Evolutionary conservation across 2,888 invertebrate species (phyloP).

Genomic region (Chaitophorus viminalis): DNA sequence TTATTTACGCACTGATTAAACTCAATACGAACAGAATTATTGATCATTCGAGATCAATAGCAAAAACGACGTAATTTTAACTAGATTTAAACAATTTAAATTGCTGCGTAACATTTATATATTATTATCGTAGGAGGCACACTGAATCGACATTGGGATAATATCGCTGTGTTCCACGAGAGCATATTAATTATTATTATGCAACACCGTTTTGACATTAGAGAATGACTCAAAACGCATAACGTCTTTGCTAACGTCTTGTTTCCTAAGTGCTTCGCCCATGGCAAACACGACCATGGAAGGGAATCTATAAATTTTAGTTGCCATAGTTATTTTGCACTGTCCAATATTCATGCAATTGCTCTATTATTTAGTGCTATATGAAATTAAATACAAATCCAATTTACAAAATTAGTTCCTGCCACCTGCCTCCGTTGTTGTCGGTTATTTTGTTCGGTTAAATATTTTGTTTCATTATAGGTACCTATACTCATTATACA

Average conservation of each 20-base stretch:
- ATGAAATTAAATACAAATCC: too few species aligned
- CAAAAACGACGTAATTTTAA: background rate
- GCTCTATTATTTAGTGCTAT: too few species aligned
- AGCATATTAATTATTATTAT: constrained; percentile 7
- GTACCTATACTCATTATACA: too few species aligned
- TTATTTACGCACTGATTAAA: too few species aligned
- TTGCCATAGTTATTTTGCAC: background rate
- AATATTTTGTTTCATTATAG: too few species aligned
- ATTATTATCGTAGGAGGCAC: background rate
- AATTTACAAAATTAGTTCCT: too few species aligned
- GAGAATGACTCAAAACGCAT: constrained; percentile 10
- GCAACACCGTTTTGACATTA: constrained; percentile 16
- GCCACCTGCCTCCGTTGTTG: too few species aligned
- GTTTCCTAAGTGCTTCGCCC: background rate
- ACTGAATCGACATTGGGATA: background rate
- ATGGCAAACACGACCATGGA: background rate
- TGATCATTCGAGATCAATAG: too few species aligned
- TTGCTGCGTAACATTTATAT: background rate
- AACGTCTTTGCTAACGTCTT: background rate
- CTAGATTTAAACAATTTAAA: background rate
- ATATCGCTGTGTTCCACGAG: background rate
- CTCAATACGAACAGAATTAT: background rate
- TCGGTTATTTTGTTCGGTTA: too few species aligned
- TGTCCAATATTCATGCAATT: too few species aligned
- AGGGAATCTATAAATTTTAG: too few species aligned